Conservation (phyloP, 2,113 vertebrate genomes). For the Papio anubis region DNA sequence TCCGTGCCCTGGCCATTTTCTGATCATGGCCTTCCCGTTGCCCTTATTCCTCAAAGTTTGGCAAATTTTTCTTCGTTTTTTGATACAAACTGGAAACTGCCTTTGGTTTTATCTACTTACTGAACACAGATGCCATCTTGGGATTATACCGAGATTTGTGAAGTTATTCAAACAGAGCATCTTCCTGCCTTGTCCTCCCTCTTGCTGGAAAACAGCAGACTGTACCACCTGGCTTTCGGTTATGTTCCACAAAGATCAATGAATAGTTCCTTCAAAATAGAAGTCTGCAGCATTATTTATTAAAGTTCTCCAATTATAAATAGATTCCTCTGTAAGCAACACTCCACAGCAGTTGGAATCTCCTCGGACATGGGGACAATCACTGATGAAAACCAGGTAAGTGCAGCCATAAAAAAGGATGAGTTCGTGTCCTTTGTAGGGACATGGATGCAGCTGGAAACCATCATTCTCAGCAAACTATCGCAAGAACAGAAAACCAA, state of each 20-base stretch:
- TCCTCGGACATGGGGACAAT: background rate
- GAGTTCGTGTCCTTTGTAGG: too few species aligned
- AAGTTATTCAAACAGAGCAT: conserved; percentile 93
- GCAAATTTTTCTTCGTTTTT: conserved; percentile 96
- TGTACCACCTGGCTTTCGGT: conserved; percentile 84
- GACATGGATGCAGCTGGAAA: too few species aligned
- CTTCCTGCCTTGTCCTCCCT: conserved; percentile 90
- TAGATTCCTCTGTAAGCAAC: conserved; percentile 80
- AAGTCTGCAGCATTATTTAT: conserved; percentile 81
- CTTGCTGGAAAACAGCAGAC: conserved; percentile 83
- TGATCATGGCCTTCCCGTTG: conserved; percentile 93
- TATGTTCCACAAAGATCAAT: conserved; percentile 76
- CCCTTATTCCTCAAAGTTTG: conserved; percentile 93
- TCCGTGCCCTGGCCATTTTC: conserved; percentile 95
- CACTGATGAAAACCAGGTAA: conserved; percentile 68
- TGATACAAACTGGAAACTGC: conserved; percentile 94
- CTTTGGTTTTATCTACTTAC: conserved; percentile 91
- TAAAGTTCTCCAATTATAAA: conserved; percentile 85
- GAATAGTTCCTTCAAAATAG: conserved; percentile 82
- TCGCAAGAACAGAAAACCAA: too few species aligned
- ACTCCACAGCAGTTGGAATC: conserved; percentile 82
- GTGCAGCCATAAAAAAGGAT: too few species aligned
- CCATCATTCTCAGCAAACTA: too few species aligned
- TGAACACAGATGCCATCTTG: conserved; percentile 93
- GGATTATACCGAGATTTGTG: conserved; percentile 90